These are phyloP conservation scores for Cynoglossus semilaevis DNA, from an alignment of 2,113 vertebrate genomes.

Conservation along the genomic window DNA sequence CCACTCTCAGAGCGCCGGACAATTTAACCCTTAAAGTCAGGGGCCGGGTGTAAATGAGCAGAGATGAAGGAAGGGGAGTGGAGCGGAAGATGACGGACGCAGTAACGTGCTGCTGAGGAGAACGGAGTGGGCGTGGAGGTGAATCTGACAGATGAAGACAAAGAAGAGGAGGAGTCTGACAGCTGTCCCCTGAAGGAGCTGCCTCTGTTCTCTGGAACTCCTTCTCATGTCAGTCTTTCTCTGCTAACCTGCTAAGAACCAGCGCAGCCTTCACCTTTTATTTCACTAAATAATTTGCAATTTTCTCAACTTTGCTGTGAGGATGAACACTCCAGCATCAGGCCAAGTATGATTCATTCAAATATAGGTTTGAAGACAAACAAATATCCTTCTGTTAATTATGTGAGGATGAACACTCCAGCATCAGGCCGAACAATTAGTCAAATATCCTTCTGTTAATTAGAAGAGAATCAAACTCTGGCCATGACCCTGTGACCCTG, in stretches of 20 bases:
- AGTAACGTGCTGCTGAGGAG: constrained; percentile 63
- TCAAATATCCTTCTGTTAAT: no score
- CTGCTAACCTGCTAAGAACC: constrained; percentile 20
- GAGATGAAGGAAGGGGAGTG: constrained; percentile 39
- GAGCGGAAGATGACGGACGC: constrained; percentile 62
- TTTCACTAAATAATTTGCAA: constrained; percentile 1
- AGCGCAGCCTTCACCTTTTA: constrained; percentile 37
- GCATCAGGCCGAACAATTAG: no score
- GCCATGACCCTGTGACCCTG: no score
- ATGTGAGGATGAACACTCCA: no score
- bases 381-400: no score
- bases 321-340: no score
- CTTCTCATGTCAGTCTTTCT: constrained; percentile 56
- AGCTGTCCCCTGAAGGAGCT: constrained; percentile 63
- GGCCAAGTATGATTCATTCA: no score
- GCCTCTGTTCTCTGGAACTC: constrained; percentile 56
- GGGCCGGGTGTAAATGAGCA: constrained; percentile 57
- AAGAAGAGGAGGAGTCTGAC: constrained; percentile 57
- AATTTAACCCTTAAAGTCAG: constrained; percentile 62
- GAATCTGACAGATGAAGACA: constrained; percentile 52
- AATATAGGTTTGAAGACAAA: no score
- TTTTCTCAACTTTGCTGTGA: no score
- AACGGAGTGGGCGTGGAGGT: constrained; percentile 57
- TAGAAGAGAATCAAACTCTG: constrained; percentile 58
- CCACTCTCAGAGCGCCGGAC: constrained; percentile 62